Percentiles rank a stretch among this genome's conserved stretches.
These are phyloP conservation scores for Drosophila melanocephala DNA, from an alignment of 2,888 invertebrate species.

Conservation along the genomic window DNA sequence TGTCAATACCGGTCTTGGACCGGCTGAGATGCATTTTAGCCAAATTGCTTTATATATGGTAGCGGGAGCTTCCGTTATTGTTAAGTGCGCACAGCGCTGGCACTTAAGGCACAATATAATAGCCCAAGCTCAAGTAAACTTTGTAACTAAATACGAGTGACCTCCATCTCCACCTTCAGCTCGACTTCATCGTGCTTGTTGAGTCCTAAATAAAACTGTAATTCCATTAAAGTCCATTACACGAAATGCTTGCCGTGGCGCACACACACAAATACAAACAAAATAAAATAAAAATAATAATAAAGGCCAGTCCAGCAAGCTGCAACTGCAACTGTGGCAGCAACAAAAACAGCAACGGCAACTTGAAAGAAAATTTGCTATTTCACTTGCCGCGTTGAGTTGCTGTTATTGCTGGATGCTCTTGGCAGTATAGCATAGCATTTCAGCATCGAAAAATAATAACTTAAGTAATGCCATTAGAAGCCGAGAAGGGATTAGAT, in stretches of 20 bases:
- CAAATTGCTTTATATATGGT: constrained; percentile 69
- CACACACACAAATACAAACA: constrained; percentile 28
- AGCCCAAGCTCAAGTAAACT: constrained; percentile 77
- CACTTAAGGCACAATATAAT: constrained; percentile 77
- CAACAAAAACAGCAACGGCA: constrained; percentile 38
- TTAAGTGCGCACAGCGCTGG: constrained; percentile 75
- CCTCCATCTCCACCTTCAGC: constrained; percentile 1
- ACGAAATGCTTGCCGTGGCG: constrained; percentile 66
- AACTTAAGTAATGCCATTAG: constrained; percentile 81
- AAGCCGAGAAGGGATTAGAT: constrained; percentile 74
- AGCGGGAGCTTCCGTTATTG: constrained; percentile 72
- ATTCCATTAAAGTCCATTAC: constrained; percentile 82
- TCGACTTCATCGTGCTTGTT: constrained; percentile 4
- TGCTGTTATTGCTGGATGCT: constrained; percentile 41
- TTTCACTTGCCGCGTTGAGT: constrained; percentile 45
- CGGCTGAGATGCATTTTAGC: constrained; percentile 73
- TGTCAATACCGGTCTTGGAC: constrained; percentile 67
- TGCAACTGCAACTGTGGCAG: constrained; percentile 42
- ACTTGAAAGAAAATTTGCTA: constrained; percentile 57
- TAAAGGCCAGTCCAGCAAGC: constrained; percentile 33
- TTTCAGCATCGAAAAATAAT: constrained; percentile 76
- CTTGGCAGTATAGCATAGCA: constrained; percentile 65
- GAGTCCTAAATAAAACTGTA: constrained; percentile 73
- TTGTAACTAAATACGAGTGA: constrained; percentile 77
- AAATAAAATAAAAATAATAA: constrained; percentile 2